Evolutionary conservation across 2,797 vertebrate species (phyloP).

Genomic region (Monodelphis domestica): DNA sequence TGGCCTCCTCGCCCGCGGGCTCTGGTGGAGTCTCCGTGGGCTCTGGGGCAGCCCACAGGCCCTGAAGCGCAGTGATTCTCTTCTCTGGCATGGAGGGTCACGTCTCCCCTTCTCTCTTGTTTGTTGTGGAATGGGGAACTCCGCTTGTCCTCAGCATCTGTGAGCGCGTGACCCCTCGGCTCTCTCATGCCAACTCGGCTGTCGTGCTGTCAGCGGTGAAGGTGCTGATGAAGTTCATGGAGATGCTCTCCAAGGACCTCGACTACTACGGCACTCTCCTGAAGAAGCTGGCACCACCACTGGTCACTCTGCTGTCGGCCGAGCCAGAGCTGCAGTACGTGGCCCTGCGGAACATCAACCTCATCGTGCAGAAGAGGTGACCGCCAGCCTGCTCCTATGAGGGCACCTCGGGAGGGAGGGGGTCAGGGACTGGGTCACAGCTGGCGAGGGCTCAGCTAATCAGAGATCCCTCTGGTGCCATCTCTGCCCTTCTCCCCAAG

Average conservation of each 20-base stretch:
- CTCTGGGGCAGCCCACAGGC: no score
- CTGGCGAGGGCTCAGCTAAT: background rate
- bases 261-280: conserved; percentile 97
- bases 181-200: conserved; percentile 97
- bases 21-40: background rate
- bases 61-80: background rate
- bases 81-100: no score
- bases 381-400: background rate
- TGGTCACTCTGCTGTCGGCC: conserved; percentile 96
- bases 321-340: conserved; percentile 98
- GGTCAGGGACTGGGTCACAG: background rate
- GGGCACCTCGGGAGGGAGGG: background rate
- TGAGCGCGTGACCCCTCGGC: conserved; percentile 95
- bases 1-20: no score
- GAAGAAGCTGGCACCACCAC: conserved; percentile 96
- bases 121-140: background rate
- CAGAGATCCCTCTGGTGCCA: background rate
- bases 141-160: conserved; percentile 89
- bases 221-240: conserved; percentile 99
- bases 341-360: conserved; percentile 98
- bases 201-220: conserved; percentile 98
- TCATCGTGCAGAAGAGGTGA: conserved; percentile 98
- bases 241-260: conserved; percentile 97
- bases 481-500: no score
- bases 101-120: background rate